Conservation (phyloP, 1,140 invertebrate species). For the Formica exsecta region DNA sequence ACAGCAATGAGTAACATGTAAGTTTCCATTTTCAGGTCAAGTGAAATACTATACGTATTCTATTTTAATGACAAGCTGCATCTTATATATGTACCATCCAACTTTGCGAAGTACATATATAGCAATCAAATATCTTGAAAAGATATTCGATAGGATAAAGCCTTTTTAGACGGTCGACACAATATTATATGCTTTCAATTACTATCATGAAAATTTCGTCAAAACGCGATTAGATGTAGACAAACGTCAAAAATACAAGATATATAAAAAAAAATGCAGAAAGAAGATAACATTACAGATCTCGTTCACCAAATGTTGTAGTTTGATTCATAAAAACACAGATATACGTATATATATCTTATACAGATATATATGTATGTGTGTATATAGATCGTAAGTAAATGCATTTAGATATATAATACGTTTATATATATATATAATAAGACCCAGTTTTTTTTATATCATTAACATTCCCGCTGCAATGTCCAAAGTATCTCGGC, state of each 20-base stretch:
- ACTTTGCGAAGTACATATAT: neutral
- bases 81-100: slow-evolving; percentile 2
- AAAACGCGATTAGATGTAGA: neutral
- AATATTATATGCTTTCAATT: neutral
- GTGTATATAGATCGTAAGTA: neutral
- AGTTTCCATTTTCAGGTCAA: neutral
- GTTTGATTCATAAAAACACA: slow-evolving; percentile 10
- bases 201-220: neutral
- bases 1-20: neutral
- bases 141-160: slow-evolving; percentile 5
- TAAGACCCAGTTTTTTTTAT: slow-evolving; percentile 32
- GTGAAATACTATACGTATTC: neutral
- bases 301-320: slow-evolving; percentile 6
- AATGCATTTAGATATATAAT: neutral
- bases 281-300: neutral
- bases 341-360: neutral
- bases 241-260: neutral
- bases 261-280: neutral
- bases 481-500: slow-evolving; percentile 93
- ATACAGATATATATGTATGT: neutral
- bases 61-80: slow-evolving; percentile 7
- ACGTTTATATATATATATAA: neutral
- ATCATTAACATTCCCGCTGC: slow-evolving; percentile 89
- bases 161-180: neutral
- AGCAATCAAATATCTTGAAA: slow-evolving; percentile 13